Conservation (phyloP, 2,888 invertebrate species). For the Marronus borbonicus region DNA sequence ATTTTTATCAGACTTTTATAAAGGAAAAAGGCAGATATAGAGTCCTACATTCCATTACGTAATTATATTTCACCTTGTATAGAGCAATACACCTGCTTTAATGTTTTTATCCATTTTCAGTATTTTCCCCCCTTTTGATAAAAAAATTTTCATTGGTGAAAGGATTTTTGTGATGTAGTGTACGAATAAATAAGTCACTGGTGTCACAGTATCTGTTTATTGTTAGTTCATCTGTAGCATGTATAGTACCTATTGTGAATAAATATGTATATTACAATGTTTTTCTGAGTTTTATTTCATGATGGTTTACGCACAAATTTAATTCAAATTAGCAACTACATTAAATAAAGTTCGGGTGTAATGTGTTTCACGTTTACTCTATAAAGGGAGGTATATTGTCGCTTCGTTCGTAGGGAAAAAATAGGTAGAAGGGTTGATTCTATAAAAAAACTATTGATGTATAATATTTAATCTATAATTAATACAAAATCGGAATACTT, state of each 20-base stretch:
- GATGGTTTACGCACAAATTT: too few relatives aligned
- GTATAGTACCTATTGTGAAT: slow-evolving; percentile 51
- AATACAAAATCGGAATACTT: too few relatives aligned
- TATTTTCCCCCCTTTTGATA: slow-evolving; percentile 45
- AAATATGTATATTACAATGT: slow-evolving; percentile 49
- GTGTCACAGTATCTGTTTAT: slow-evolving; percentile 50
- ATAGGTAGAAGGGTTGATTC: too few relatives aligned
- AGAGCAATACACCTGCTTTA: slow-evolving; percentile 48
- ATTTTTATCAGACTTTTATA: slow-evolving; percentile 46
- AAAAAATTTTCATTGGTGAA: slow-evolving; percentile 52
- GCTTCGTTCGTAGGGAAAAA: too few relatives aligned
- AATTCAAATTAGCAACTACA: too few relatives aligned
- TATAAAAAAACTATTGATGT: too few relatives aligned
- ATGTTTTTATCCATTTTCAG: slow-evolving; percentile 42
- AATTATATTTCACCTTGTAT: slow-evolving; percentile 40
- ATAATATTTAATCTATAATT: too few relatives aligned
- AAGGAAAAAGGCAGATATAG: slow-evolving; percentile 44
- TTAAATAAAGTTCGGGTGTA: too few relatives aligned
- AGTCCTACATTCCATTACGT: slow-evolving; percentile 48
- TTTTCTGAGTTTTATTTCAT: slow-evolving; percentile 36
- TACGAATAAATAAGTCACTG: slow-evolving; percentile 38
- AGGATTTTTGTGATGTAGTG: slow-evolving; percentile 52
- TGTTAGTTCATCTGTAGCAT: slow-evolving; percentile 51
- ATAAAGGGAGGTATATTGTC: too few relatives aligned
- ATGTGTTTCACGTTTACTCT: too few relatives aligned